phyloP scores from a whole-genome alignment of 2,888 invertebrate species.

The Chorisops tibialis region DNA sequence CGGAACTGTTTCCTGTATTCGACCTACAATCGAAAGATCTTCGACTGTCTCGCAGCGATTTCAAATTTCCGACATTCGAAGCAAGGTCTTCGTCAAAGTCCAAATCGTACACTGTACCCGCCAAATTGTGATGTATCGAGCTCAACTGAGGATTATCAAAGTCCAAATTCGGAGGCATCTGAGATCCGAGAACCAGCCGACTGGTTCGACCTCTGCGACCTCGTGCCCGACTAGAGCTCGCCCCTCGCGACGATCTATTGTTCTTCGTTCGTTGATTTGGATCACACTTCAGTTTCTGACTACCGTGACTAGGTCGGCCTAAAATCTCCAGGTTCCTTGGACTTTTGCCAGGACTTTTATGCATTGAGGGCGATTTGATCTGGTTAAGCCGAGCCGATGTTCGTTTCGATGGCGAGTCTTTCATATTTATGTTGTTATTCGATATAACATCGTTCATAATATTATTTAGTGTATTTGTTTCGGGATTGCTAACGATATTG shows the following conservation, averaged over 20 bases:
- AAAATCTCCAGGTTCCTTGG: constrained; percentile 59
- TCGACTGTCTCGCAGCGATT: constrained; percentile 75
- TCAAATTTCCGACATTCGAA: constrained; percentile 70
- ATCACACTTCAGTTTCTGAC: constrained; percentile 37
- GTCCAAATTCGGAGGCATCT: constrained; percentile 51
- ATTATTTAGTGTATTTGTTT: constrained; percentile 38
- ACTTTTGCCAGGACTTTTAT: constrained; percentile 67
- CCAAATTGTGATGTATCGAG: constrained; percentile 73
- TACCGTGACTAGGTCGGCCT: constrained; percentile 43
- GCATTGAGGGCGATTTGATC: constrained; percentile 60
- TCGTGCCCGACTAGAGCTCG: constrained; percentile 44
- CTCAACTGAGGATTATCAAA: constrained; percentile 53
- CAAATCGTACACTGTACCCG: constrained; percentile 83
- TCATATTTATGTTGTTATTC: constrained; percentile 35
- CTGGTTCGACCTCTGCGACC: constrained; percentile 51
- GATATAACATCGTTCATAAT: constrained; percentile 35
- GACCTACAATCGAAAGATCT: constrained; percentile 66
- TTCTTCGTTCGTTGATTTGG: constrained; percentile 39
- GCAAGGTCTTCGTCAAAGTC: constrained; percentile 82
- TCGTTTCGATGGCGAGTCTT: constrained; percentile 47
- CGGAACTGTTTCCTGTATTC: constrained; percentile 15
- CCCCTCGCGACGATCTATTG: constrained; percentile 44
- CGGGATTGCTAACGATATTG: constrained; percentile 27
- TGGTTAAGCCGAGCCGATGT: constrained; percentile 42
- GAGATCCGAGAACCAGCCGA: constrained; percentile 36